Evolutionary conservation across 2,888 invertebrate species (phyloP).

Genomic region (Spodoptera picta): DNA sequence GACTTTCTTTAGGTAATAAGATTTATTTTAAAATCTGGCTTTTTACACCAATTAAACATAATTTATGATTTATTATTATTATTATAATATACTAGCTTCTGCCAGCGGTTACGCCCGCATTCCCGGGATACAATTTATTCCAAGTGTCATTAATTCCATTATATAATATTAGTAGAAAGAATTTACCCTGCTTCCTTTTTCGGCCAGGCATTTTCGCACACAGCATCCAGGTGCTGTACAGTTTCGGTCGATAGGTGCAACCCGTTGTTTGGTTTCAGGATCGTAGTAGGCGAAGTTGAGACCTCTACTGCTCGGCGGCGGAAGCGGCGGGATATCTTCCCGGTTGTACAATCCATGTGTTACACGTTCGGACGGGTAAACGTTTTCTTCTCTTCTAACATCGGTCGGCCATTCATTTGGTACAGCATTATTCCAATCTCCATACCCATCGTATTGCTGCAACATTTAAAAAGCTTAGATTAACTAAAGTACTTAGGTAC

Average conservation of each 20-base stretch:
- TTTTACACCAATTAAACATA: too few species aligned
- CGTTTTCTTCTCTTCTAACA: constrained; percentile 24
- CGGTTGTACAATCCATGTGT: constrained; percentile 57
- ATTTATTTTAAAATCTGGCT: too few species aligned
- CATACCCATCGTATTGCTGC: constrained; percentile 48
- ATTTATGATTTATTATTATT: too few species aligned
- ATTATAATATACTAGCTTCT: too few species aligned
- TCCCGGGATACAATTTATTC: too few species aligned
- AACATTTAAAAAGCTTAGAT: constrained; percentile 12
- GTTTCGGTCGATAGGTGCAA: constrained; percentile 84
- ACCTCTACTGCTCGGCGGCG: constrained; percentile 59
- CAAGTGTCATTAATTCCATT: too few species aligned
- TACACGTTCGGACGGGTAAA: constrained; percentile 34
- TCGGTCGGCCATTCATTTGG: constrained; percentile 41
- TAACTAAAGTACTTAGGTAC: too few species aligned
- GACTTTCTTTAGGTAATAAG: too few species aligned
- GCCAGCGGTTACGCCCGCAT: too few species aligned
- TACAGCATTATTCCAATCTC: constrained; percentile 45
- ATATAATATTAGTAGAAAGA: not conserved
- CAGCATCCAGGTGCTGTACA: constrained; percentile 92
- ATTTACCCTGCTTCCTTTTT: constrained; percentile 94
- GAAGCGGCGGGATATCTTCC: constrained; percentile 47
- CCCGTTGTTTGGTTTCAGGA: constrained; percentile 78
- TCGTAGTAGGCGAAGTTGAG: constrained; percentile 77
- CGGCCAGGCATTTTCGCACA: constrained; percentile 95